A percentile compares a stretch with the other conserved stretches of the same genome.
phyloP scores from a whole-genome alignment of 2,797 vertebrate species.

The Silurus aristotelis region DNA sequence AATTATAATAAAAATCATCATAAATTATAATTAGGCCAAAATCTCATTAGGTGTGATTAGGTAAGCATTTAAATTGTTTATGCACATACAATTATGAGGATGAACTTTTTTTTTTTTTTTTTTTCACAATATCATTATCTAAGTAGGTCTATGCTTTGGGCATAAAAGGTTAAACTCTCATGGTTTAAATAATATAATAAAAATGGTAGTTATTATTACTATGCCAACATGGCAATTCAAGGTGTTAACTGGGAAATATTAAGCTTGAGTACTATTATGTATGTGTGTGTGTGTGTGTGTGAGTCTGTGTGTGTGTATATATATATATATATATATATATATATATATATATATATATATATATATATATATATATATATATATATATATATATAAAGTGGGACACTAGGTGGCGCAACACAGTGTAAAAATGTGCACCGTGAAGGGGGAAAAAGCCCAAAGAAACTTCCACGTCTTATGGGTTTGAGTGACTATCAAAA shows the following conservation, averaged over 20 bases:
- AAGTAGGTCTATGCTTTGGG: neutral
- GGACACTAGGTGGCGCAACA: conserved; percentile 26
- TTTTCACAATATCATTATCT: neutral
- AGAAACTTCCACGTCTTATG: conserved; percentile 48
- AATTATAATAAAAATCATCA: neutral
- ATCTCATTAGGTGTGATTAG: neutral
- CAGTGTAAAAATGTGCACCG: neutral
- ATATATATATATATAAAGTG: neutral
- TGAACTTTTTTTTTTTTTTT: neutral
- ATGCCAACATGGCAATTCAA: neutral
- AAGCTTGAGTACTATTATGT: neutral
- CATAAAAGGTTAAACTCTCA: neutral
- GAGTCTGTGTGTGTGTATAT: neutral
- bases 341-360: neutral
- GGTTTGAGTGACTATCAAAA: conserved; percentile 47
- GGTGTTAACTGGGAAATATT: no score
- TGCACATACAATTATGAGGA: neutral
- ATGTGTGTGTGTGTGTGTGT: neutral
- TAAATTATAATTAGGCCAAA: neutral
- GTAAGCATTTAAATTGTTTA: neutral
- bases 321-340: neutral
- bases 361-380: neutral
- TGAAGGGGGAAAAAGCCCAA: neutral
- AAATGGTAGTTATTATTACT: neutral
- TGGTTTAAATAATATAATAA: neutral